Percentiles rank a stretch among this genome's conserved stretches.
Evolutionary conservation across 2,888 invertebrate genomes (phyloP).

Genomic region (Lissonota sp.): DNA sequence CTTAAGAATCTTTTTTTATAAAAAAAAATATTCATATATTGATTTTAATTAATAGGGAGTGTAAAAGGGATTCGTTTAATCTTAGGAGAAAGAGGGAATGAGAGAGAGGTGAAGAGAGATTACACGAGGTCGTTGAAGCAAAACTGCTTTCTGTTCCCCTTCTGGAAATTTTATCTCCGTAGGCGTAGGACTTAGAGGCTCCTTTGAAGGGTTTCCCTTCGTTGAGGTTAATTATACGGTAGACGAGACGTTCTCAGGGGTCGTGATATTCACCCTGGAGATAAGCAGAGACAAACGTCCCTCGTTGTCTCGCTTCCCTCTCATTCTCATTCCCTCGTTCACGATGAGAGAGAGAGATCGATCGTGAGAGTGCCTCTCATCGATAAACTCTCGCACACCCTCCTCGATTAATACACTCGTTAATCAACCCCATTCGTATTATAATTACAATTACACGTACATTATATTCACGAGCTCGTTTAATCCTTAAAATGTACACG

Average conservation of each 20-base stretch:
- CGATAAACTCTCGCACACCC: constrained; percentile 13
- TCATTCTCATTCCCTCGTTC: no score
- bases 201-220: constrained; percentile 65
- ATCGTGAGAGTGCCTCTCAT: no score
- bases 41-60: no score
- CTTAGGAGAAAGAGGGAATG: no score
- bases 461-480: constrained; percentile 5
- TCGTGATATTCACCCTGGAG: constrained; percentile 40
- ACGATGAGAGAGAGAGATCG: constrained; percentile 37
- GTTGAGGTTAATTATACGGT: constrained; percentile 64
- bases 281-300: constrained; percentile 52
- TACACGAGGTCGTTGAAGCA: no score
- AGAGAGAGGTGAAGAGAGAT: no score
- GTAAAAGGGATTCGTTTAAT: no score
- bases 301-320: not conserved
- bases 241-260: constrained; percentile 43
- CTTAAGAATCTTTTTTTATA: no score
- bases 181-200: constrained; percentile 59
- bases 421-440: constrained; percentile 3
- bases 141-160: no score
- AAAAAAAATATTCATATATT: no score
- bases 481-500: constrained; percentile 14
- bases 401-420: constrained; percentile 30
- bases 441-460: constrained; percentile 23
- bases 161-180: constrained; percentile 60